Percentiles rank a stretch among this genome's conserved stretches.
phyloP scores from a whole-genome alignment of 2,113 vertebrate genomes.

The Thunnus maccoyii region DNA sequence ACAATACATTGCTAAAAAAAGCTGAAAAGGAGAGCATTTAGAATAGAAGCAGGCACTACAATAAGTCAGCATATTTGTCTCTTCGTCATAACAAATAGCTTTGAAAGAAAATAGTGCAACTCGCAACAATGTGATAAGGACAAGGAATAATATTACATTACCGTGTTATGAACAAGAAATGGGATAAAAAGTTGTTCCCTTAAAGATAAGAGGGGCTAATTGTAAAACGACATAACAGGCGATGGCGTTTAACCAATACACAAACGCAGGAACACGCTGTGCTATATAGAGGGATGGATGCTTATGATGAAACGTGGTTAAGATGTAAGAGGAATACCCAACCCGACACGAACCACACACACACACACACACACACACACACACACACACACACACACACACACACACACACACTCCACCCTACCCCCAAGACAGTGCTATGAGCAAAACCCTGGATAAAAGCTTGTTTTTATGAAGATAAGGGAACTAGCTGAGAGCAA shows the following conservation, averaged over 20 bases:
- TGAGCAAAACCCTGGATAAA: constrained; percentile 53
- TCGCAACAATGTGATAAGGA: constrained; percentile 47
- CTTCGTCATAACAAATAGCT: constrained; percentile 63
- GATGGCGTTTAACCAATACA: constrained; percentile 12
- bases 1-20: constrained; percentile 13
- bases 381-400: constrained; percentile 32
- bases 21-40: constrained; percentile 20
- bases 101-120: constrained; percentile 51
- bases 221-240: constrained; percentile 46
- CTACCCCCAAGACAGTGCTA: constrained; percentile 48
- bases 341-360: background rate
- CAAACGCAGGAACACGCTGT: background rate
- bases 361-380: constrained; percentile 7
- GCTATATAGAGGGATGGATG: constrained; percentile 6
- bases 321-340: constrained; percentile 22
- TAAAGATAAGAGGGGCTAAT: constrained; percentile 52
- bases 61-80: constrained; percentile 63
- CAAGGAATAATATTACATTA: constrained; percentile 56
- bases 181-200: constrained; percentile 50
- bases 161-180: constrained; percentile 23
- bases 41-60: constrained; percentile 19
- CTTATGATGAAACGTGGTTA: constrained; percentile 31
- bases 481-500: constrained; percentile 53
- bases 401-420: constrained; percentile 18
- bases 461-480: constrained; percentile 67